phyloP scores from a whole-genome alignment of 1,140 invertebrate species.

The Chrysopa pallens region DNA sequence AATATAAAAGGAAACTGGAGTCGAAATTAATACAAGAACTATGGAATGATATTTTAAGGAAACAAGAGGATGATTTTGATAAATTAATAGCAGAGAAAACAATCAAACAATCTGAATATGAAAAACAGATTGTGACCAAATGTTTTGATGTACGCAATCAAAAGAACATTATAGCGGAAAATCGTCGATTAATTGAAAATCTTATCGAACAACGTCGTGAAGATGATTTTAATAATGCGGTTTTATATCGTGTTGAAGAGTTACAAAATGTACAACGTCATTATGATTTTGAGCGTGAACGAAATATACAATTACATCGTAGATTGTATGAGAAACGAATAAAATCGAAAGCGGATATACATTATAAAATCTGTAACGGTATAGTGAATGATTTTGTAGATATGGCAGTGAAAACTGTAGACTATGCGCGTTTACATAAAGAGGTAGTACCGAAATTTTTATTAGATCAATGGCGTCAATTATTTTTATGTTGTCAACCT shows the following conservation, averaged over 20 bases:
- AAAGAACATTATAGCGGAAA: slow-evolving; percentile 28
- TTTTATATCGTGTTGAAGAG: slow-evolving; percentile 26
- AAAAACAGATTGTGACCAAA: slow-evolving; percentile 39
- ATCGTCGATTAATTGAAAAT: slow-evolving; percentile 26
- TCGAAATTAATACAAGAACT: background rate
- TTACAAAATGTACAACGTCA: slow-evolving; percentile 19
- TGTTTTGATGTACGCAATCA: slow-evolving; percentile 34
- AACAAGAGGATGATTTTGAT: slow-evolving; percentile 29
- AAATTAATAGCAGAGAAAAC: slow-evolving; percentile 29
- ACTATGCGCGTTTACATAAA: slow-evolving; percentile 24
- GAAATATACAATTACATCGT: slow-evolving; percentile 28
- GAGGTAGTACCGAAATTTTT: slow-evolving; percentile 23
- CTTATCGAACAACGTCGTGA: slow-evolving; percentile 26
- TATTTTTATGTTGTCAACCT: slow-evolving; percentile 30
- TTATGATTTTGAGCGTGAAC: slow-evolving; percentile 30
- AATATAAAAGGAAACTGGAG: no score
- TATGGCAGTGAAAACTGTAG: slow-evolving; percentile 27
- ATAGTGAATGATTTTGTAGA: slow-evolving; percentile 29
- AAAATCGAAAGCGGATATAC: slow-evolving; percentile 21
- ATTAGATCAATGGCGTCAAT: slow-evolving; percentile 29
- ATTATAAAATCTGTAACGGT: slow-evolving; percentile 27
- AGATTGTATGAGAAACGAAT: slow-evolving; percentile 27
- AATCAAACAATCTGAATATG: slow-evolving; percentile 35
- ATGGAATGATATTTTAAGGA: background rate
- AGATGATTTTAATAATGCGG: slow-evolving; percentile 22